A percentile compares a stretch with the other conserved stretches of the same genome.
These are phyloP conservation scores for Nanorana parkeri DNA, from an alignment of 2,113 vertebrate species.

Conservation along the genomic window DNA sequence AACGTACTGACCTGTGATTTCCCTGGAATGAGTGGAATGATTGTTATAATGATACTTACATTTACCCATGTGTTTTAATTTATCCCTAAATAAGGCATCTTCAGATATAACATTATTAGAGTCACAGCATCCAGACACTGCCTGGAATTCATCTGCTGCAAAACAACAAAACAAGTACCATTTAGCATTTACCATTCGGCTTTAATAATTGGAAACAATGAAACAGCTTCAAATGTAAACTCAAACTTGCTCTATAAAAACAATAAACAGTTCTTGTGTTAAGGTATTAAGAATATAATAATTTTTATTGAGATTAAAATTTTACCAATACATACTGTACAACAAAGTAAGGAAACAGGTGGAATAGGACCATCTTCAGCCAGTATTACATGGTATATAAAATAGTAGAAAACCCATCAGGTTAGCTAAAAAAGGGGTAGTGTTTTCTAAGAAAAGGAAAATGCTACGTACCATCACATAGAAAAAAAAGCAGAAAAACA, in stretches of 20 bases:
- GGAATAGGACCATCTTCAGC: no score
- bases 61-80: slow-evolving; percentile 98
- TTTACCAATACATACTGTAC: no score
- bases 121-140: slow-evolving; percentile 73
- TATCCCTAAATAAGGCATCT: slow-evolving; percentile 96
- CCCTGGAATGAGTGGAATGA: neutral
- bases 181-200: neutral
- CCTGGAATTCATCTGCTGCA: slow-evolving; percentile 72
- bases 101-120: slow-evolving; percentile 80
- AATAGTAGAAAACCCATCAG: no score
- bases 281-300: no score
- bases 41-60: slow-evolving; percentile 77
- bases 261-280: neutral
- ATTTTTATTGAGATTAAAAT: no score
- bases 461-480: no score
- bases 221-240: neutral
- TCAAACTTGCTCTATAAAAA: neutral
- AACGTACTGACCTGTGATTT: no score
- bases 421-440: no score
- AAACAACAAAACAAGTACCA: slow-evolving; percentile 43
- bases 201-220: neutral
- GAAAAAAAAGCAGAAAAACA: no score
- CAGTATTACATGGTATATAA: no score
- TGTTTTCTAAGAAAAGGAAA: no score
- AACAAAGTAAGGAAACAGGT: no score